These are phyloP conservation scores for Spilarctia lutea DNA, from an alignment of 2,888 invertebrate species.

Conservation along the genomic window DNA sequence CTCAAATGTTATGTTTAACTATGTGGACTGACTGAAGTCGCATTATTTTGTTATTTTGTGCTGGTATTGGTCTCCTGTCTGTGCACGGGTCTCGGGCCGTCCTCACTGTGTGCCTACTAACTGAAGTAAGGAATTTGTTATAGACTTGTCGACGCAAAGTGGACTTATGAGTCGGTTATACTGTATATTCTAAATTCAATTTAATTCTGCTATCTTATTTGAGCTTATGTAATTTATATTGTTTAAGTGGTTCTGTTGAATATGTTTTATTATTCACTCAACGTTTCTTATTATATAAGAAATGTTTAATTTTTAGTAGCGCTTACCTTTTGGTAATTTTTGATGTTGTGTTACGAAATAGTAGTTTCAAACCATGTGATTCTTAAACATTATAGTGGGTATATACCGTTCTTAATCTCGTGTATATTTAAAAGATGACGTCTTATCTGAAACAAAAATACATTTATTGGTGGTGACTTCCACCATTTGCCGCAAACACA, in stretches of 20 bases:
- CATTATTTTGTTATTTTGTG: slow-evolving; percentile 37
- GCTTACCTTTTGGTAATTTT: background rate
- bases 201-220: background rate
- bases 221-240: background rate
- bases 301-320: background rate
- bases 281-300: background rate
- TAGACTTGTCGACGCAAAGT: slow-evolving; percentile 42
- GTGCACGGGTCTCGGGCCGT: slow-evolving; percentile 74
- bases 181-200: slow-evolving; percentile 31
- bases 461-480: too few relatives aligned
- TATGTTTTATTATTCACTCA: slow-evolving; percentile 2
- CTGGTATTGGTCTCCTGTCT: slow-evolving; percentile 59
- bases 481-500: too few relatives aligned
- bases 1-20: slow-evolving; percentile 47
- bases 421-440: background rate
- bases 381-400: background rate
- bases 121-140: slow-evolving; percentile 52
- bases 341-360: slow-evolving; percentile 1
- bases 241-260: slow-evolving; percentile 12
- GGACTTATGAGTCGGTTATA: slow-evolving; percentile 45
- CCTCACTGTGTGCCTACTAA: slow-evolving; percentile 75
- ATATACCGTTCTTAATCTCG: background rate
- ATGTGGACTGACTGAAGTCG: slow-evolving; percentile 39
- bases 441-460: background rate
- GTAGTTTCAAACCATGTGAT: background rate